Evolutionary conservation across 2,888 invertebrate species (phyloP).

Genomic region (Auanema freiburgensis): DNA sequence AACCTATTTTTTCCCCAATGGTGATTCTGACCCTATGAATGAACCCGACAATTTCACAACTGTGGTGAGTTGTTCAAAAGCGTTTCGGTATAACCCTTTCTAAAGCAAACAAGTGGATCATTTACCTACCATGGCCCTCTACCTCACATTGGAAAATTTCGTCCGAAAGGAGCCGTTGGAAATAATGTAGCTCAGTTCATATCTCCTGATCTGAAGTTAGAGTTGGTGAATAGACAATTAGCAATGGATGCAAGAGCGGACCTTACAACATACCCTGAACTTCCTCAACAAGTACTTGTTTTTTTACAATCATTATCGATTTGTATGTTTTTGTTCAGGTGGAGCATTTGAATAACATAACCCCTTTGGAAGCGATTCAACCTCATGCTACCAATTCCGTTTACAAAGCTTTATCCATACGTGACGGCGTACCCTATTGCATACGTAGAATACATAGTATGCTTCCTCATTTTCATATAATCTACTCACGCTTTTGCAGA

Average conservation of each 20-base stretch:
- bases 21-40: constrained; percentile 14
- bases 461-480: background rate
- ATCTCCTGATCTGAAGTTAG: constrained; percentile 40
- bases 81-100: background rate
- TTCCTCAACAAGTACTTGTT: constrained; percentile 38
- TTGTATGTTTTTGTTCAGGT: constrained; percentile 3
- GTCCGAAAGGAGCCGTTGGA: constrained; percentile 33
- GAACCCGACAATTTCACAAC: constrained; percentile 21
- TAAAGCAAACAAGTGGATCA: constrained; percentile 29
- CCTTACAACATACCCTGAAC: constrained; percentile 27
- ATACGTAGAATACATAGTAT: constrained; percentile 46
- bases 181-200: constrained; percentile 45
- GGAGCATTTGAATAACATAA: constrained; percentile 40
- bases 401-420: constrained; percentile 38
- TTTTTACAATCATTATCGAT: background rate
- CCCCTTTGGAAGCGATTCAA: constrained; percentile 36
- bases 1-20: constrained; percentile 30
- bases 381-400: constrained; percentile 28
- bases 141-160: constrained; percentile 42
- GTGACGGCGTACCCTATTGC: constrained; percentile 47
- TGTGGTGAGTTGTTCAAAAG: constrained; percentile 12
- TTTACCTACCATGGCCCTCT: constrained; percentile 36
- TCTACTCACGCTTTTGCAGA: too few relatives aligned
- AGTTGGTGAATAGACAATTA: constrained; percentile 46
- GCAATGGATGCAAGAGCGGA: constrained; percentile 43